A percentile compares a stretch with the other conserved stretches of the same genome.
Evolutionary conservation across 1,140 invertebrate genomes (phyloP).

Genomic region (Lethrus apterus): DNA sequence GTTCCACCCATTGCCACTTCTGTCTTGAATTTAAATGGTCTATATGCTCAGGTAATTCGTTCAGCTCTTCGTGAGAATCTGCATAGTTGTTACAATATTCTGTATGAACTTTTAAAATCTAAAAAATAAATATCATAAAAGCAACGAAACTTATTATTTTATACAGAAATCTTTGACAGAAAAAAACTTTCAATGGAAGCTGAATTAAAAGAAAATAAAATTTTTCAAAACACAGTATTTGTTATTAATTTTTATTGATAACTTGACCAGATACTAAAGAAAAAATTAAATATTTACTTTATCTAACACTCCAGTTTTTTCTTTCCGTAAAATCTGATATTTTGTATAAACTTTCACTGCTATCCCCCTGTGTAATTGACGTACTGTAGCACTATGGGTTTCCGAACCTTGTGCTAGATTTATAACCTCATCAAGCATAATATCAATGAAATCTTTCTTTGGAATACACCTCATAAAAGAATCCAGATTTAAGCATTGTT

Average conservation of each 20-base stretch:
- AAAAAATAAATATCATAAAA: conserved; percentile 4
- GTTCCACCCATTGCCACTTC: conserved; percentile 62
- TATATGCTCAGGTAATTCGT: conserved; percentile 35
- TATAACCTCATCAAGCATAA: conserved; percentile 36
- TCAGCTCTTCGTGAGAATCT: conserved; percentile 30
- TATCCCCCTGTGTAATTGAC: conserved; percentile 56
- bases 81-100: conserved; percentile 33
- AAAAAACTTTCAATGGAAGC: too few species aligned
- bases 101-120: conserved; percentile 30
- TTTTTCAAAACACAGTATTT: too few species aligned
- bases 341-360: conserved; percentile 60
- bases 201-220: too few species aligned
- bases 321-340: conserved; percentile 57
- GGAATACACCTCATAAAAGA: conserved; percentile 56
- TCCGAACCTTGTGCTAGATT: conserved; percentile 65
- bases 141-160: background rate
- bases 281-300: conserved; percentile 51
- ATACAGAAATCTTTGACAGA: background rate
- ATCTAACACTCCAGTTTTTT: conserved; percentile 55
- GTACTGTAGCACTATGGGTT: conserved; percentile 65
- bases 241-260: too few species aligned
- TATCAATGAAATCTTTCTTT: conserved; percentile 31
- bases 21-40: conserved; percentile 55
- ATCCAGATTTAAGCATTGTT: conserved; percentile 53
- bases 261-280: too few species aligned